phyloP scores from a whole-genome alignment of 2,797 vertebrate genomes.

The Borostomias antarcticus region DNA sequence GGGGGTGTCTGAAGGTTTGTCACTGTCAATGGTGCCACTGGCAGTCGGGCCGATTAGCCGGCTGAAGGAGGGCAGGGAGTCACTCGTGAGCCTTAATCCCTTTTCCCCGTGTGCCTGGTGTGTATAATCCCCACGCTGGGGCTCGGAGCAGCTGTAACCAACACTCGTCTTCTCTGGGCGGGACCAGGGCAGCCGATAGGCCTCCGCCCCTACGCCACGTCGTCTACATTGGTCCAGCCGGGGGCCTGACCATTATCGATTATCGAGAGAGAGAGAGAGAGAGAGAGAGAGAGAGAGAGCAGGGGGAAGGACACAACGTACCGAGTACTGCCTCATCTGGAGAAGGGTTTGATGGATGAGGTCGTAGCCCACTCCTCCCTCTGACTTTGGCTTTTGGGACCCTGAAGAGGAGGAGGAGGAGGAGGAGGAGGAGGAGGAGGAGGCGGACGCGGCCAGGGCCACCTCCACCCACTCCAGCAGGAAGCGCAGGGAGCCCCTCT shows the following conservation, averaged over 20 bases:
- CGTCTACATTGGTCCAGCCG: neutral
- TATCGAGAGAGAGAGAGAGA: too few species aligned
- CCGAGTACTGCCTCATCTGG: constrained; percentile 83
- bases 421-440: constrained; percentile 48
- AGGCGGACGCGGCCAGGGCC: constrained; percentile 76
- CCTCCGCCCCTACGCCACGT: constrained; percentile 1
- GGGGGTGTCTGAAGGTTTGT: neutral
- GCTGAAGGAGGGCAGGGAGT: constrained; percentile 32
- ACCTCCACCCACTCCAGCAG: constrained; percentile 85
- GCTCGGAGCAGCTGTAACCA: constrained; percentile 8
- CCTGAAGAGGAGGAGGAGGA: constrained; percentile 59
- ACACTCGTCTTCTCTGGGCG: constrained; percentile 4
- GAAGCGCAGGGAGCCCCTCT: constrained; percentile 81
- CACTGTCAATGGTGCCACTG: neutral
- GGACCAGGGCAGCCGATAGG: neutral
- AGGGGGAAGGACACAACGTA: constrained; percentile 48
- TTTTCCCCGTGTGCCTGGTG: constrained; percentile 30
- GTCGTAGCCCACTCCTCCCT: constrained; percentile 73
- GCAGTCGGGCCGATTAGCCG: constrained; percentile 22
- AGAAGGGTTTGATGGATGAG: constrained; percentile 78
- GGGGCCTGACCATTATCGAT: too few species aligned
- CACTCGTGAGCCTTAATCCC: constrained; percentile 46
- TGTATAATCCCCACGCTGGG: neutral
- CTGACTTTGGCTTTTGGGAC: constrained; percentile 56
- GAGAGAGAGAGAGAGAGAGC: neutral